Evolutionary conservation across 2,888 invertebrate species (phyloP).

Genomic region (Eucera pruinosa): DNA sequence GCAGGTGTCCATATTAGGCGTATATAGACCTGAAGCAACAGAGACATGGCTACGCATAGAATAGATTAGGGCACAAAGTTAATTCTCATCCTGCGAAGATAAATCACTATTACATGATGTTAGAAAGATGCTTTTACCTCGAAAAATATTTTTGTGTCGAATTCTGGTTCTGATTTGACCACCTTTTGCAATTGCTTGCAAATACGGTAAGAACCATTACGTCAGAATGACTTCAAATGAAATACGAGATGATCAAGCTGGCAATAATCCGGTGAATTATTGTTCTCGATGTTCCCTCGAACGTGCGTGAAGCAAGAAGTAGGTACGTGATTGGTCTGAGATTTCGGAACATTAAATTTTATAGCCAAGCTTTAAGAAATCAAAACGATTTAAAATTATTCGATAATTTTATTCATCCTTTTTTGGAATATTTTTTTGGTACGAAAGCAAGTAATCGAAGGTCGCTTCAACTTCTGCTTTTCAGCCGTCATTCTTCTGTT

Average conservation of each 20-base stretch:
- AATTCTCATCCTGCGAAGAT: constrained; percentile 31
- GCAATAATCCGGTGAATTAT: not conserved
- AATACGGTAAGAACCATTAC: not conserved
- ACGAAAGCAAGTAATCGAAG: not conserved
- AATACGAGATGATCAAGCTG: not conserved
- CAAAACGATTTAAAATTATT: not conserved
- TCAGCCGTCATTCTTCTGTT: not conserved
- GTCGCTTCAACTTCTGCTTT: not conserved
- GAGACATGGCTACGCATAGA: constrained; percentile 38
- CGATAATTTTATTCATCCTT: too few relatives aligned
- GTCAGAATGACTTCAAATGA: not conserved
- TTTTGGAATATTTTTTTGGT: not conserved
- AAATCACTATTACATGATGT: constrained; percentile 30
- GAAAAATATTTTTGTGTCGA: constrained; percentile 4
- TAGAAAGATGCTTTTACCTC: not conserved
- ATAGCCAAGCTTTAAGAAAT: not conserved
- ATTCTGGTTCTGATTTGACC: constrained; percentile 1
- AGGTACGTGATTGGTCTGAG: not conserved
- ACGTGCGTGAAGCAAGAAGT: too few relatives aligned
- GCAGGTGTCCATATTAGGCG: constrained; percentile 57
- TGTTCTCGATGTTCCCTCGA: too few relatives aligned
- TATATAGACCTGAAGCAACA: constrained; percentile 44
- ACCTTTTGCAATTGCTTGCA: not conserved
- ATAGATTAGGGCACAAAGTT: constrained; percentile 54
- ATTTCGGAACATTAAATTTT: not conserved